Evolutionary conservation across 1,140 invertebrate genomes (phyloP), one percentile per base, ranked within the genome.

Genomic region (Parapsyche elsis): DNA sequence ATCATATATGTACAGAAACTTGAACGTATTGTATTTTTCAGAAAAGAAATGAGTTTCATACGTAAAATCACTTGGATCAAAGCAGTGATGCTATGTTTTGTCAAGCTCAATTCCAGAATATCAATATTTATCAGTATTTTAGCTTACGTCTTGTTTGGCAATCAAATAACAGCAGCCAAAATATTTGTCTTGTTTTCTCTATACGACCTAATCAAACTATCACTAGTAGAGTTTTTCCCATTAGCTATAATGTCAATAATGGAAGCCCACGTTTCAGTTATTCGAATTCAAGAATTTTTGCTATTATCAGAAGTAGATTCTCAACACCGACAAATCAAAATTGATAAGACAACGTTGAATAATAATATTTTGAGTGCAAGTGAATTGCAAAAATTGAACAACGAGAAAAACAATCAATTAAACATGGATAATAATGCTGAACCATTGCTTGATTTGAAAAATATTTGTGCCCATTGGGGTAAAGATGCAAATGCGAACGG

Each of bases 171-270:
- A 0, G 94, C 96, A 0, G 92, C 95, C 80, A 94, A 91, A 85
- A 92, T 94, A 0, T 95, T 94, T 84, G 92, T 94, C 2, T 88
- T 95, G 4, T 93, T 93, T 0, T 92, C 92, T 0, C 94, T 93
- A 83, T 95, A 94, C 80, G 92, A 92, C 79, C 92, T 93, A 83
- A 84, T 95, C 7, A 91, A 93, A 44, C 91, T 92, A 80, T 93
- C 92, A 0, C 91, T 95, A 87, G 93, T 94, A 0, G 92, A 94
- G 12, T 94, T 93, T 80, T 92, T 95, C 81, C 93, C 94, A 0
- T 88, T 94, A 84, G 92, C 92, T 19, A 91, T 93, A 26, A 90
- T 89, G 10, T 89, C 88, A 59, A 88, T 89, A 14, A 91, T 89
- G 12, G 88, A 89, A 77, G 87, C 87, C 0, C 85, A 90, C 46